Percentiles rank a stretch among this genome's conserved stretches.
These are phyloP conservation scores for Spea multiplicata DNA, from an alignment of 2,113 vertebrate genomes.

Conservation along the genomic window DNA sequence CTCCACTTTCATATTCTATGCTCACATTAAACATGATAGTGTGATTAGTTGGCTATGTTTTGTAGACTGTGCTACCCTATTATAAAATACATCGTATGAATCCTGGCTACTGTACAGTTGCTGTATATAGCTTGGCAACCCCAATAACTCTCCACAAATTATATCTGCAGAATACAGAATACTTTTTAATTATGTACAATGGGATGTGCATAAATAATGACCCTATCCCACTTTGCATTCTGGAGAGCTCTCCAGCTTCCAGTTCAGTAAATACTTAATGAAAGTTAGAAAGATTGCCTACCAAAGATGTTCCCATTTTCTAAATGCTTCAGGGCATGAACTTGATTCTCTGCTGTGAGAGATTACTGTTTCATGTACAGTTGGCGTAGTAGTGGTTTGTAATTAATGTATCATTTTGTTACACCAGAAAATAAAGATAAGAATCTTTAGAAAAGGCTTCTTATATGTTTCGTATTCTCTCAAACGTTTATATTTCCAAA, in stretches of 20 bases:
- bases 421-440: slow-evolving; percentile 4
- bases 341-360: slow-evolving; percentile 37
- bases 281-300: slow-evolving; percentile 55
- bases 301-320: slow-evolving; percentile 56
- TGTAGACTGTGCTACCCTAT: background rate
- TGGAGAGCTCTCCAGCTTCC: slow-evolving; percentile 34
- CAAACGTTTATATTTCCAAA: too few relatives aligned
- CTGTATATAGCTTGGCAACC: slow-evolving; percentile 11
- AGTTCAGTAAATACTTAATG: slow-evolving; percentile 49
- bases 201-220: slow-evolving; percentile 46
- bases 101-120: slow-evolving; percentile 11
- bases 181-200: slow-evolving; percentile 46
- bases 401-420: slow-evolving; percentile 33
- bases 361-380: slow-evolving; percentile 21
- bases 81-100: slow-evolving; percentile 20
- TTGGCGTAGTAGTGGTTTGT: slow-evolving; percentile 8
- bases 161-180: slow-evolving; percentile 18
- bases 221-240: slow-evolving; percentile 41
- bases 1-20: too few relatives aligned
- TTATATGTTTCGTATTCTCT: too few relatives aligned
- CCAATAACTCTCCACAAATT: slow-evolving; percentile 39
- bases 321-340: slow-evolving; percentile 47
- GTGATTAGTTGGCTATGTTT: background rate
- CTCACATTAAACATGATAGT: too few relatives aligned
- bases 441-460: background rate